phyloP scores from a whole-genome alignment of 2,888 invertebrate species.

The Sinopyrophorus schimmeli region DNA sequence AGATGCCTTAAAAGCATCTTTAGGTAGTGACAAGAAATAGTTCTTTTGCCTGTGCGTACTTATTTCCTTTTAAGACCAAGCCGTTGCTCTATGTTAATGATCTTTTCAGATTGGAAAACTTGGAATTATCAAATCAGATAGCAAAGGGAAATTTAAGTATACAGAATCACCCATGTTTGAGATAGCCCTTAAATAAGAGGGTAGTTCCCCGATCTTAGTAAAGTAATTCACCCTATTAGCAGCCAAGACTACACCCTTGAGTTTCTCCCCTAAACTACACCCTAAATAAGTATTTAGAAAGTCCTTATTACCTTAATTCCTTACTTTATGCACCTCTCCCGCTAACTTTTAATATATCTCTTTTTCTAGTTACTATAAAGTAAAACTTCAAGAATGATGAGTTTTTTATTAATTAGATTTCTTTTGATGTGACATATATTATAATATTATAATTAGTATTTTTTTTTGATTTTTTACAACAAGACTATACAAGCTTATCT shows the following conservation, averaged over 20 bases:
- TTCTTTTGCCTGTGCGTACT: too few relatives aligned
- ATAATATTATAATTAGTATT: too few relatives aligned
- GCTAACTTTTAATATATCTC: slow-evolving; percentile 12
- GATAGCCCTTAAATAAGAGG: slow-evolving; percentile 30
- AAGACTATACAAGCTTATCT: too few relatives aligned
- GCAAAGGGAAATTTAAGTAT: slow-evolving; percentile 7
- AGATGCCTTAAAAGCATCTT: slow-evolving; percentile 28
- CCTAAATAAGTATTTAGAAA: slow-evolving; percentile 34
- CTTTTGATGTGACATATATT: too few relatives aligned
- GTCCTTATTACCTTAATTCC: slow-evolving; percentile 33
- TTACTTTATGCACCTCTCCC: slow-evolving; percentile 25
- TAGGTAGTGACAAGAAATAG: slow-evolving; percentile 2
- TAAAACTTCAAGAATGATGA: too few relatives aligned
- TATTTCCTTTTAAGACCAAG: too few relatives aligned
- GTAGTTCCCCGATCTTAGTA: slow-evolving; percentile 34
- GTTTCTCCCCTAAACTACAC: slow-evolving; percentile 29
- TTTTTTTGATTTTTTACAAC: too few relatives aligned
- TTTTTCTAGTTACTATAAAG: too few relatives aligned
- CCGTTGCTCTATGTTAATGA: too few relatives aligned
- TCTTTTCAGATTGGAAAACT: too few relatives aligned
- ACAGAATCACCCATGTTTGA: slow-evolving; percentile 32
- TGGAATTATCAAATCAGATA: not conserved
- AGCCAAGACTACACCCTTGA: slow-evolving; percentile 36
- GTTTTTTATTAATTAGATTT: too few relatives aligned
- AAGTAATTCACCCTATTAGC: slow-evolving; percentile 43